Percentiles rank a stretch among this genome's conserved stretches.
phyloP scores from a whole-genome alignment of 2,797 vertebrate genomes.

The Epinephelus malabaricus region DNA sequence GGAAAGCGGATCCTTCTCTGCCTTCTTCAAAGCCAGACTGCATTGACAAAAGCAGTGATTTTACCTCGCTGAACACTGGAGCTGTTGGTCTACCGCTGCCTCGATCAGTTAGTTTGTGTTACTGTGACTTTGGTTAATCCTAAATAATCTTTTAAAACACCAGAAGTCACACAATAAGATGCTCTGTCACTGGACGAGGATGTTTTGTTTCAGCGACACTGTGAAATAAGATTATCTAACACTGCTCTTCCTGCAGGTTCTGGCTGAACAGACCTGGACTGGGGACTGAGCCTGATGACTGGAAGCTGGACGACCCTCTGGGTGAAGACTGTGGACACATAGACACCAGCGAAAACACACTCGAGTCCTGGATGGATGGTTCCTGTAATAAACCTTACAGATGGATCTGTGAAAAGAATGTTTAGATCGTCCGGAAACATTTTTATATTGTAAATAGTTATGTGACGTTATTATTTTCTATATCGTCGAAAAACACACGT shows the following conservation, averaged over 20 bases:
- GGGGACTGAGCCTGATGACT: conserved; percentile 63
- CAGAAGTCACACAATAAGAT: too few relatives aligned
- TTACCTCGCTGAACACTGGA: too few relatives aligned
- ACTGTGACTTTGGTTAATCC: too few relatives aligned
- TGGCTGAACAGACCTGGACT: conserved; percentile 59
- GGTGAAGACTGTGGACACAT: conserved; percentile 76
- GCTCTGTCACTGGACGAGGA: too few relatives aligned
- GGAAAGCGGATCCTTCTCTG: too few relatives aligned
- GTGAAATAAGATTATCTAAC: not conserved
- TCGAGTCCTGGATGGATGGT: conserved; percentile 69
- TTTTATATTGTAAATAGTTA: conserved; percentile 15
- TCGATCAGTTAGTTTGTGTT: too few relatives aligned
- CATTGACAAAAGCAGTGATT: too few relatives aligned
- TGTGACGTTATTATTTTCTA: not conserved
- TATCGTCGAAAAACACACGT: not conserved
- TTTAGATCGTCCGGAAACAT: conserved; percentile 12
- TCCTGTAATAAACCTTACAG: conserved; percentile 56
- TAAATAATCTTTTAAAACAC: too few relatives aligned
- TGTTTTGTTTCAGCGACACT: too few relatives aligned
- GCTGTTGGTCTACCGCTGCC: too few relatives aligned
- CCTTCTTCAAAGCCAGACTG: too few relatives aligned
- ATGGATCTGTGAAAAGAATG: conserved; percentile 72
- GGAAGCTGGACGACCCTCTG: conserved; percentile 52
- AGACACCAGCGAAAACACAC: conserved; percentile 28
- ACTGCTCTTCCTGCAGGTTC: conserved; percentile 41